Base-by-base conservation (phyloP, 2,888 invertebrate genomes). In the Scotopteryx bipunctaria region DNA sequence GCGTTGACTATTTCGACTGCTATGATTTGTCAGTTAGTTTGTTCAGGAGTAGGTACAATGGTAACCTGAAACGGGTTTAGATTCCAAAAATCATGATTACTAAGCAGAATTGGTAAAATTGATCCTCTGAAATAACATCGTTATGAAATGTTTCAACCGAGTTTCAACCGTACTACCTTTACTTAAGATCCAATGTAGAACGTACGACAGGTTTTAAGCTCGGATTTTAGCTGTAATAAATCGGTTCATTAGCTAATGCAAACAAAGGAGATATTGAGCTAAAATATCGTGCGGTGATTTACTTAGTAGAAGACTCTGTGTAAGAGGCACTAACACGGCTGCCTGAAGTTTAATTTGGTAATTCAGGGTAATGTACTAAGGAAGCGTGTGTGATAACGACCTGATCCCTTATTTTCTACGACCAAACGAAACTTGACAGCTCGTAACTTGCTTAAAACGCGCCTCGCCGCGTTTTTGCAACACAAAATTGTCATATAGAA, bases 261-360 rank as follows among this genome's bases (percentile, higher is more conserved):
- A 53, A 53, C 47, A 49, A 43, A 36, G 35, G 29, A 31, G 47
- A 17, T 46, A 32, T 37, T 52, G 15, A 29, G 40, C 41, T 25
- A 19, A 13, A 45, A 36, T 16, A 11, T 16, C 16, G 29, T 36
- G 29, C 5, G 27, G 36, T 31, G 43, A 38, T 42, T 42, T 36
- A 17, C 17, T 21, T n/a, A n/a, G n/a, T n/a, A 13, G 11, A 13
- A 49, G 29, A 42, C 21, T 17, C 31, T 27, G 16, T 23, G 46
- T 46, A 16, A 31, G 15, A 19, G 19, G 32, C 17, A 2, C 38
- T 27, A 11, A n/a, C n/a, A n/a, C n/a, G n/a, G n/a, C n/a, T n/a
- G n/a, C n/a, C n/a, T n/a, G n/a, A n/a, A n/a, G n/a, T n/a, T 27
- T 27, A 9, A 4, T 27, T 27, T 27, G 1, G 11, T 9, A 11